phyloP scores from a whole-genome alignment of 2,888 invertebrate genomes.

The Acrobasis consociella region DNA sequence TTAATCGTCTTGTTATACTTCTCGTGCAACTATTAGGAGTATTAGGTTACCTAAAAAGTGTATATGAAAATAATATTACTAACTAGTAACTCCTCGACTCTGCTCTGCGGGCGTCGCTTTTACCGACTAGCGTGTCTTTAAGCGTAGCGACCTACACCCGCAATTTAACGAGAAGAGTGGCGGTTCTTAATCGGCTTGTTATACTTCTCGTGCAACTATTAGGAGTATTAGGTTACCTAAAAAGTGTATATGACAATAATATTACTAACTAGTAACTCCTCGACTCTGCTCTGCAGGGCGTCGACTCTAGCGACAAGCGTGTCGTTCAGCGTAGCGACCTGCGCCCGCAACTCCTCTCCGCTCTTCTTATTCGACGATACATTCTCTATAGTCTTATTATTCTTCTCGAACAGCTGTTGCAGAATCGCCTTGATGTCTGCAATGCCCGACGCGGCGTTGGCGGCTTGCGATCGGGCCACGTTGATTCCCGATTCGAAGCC shows the following conservation, averaged over 20 bases:
- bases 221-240: too few species aligned
- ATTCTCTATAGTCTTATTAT: slow-evolving; percentile 69
- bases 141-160: slow-evolving; percentile 50
- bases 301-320: slow-evolving; percentile 61
- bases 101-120: slow-evolving; percentile 55
- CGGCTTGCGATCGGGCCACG: slow-evolving; percentile 68
- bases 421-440: slow-evolving; percentile 64
- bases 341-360: slow-evolving; percentile 55
- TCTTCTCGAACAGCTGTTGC: slow-evolving; percentile 58
- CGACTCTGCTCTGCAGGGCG: slow-evolving; percentile 58
- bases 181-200: slow-evolving; percentile 70
- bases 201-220: slow-evolving; percentile 59
- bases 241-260: too few species aligned
- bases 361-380: slow-evolving; percentile 52
- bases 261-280: slow-evolving; percentile 60
- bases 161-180: slow-evolving; percentile 56
- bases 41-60: too few species aligned
- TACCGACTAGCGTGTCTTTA: slow-evolving; percentile 59
- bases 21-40: slow-evolving; percentile 61
- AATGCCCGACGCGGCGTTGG: slow-evolving; percentile 63
- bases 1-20: slow-evolving; percentile 67
- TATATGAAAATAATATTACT: slow-evolving; percentile 38
- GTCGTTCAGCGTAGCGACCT: slow-evolving; percentile 53
- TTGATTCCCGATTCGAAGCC: slow-evolving; percentile 56
- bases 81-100: slow-evolving; percentile 63